A percentile compares a stretch with the other conserved stretches of the same genome.
These are phyloP conservation scores for Salvelinus alpinus DNA, from an alignment of 2,113 vertebrate species.

Conservation along the genomic window DNA sequence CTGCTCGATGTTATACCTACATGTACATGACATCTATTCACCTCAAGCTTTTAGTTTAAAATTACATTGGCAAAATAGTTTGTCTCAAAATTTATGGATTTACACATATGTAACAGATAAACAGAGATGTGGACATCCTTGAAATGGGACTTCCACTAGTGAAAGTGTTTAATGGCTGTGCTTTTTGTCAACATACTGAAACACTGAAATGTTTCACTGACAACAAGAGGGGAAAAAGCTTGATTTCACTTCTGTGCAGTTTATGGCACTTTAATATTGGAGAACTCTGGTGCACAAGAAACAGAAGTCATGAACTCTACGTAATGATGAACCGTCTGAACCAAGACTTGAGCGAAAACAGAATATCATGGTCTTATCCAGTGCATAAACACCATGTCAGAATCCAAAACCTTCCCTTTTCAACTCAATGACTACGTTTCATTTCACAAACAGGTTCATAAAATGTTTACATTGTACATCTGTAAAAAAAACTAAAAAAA, in stretches of 20 bases:
- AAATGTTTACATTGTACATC: background rate
- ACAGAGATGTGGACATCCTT: background rate
- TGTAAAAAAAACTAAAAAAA: constrained; percentile 31
- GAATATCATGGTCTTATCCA: background rate
- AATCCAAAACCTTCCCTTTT: background rate
- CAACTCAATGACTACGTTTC: background rate
- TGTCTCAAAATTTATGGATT: background rate
- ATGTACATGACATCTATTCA: background rate
- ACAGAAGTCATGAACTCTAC: background rate
- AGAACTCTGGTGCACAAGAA: background rate
- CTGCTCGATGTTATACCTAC: background rate
- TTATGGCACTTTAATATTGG: constrained; percentile 14
- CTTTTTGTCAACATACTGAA: background rate
- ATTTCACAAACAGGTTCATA: background rate
- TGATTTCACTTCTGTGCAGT: background rate
- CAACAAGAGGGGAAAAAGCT: background rate
- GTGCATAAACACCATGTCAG: background rate
- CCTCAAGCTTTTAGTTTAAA: background rate
- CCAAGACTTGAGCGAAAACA: background rate
- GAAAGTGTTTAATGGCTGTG: background rate
- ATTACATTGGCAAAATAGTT: background rate
- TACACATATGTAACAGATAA: background rate
- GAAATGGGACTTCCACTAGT: background rate
- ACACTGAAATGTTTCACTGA: background rate
- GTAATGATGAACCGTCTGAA: background rate